A percentile compares a stretch with the other conserved stretches of the same genome.
These are phyloP conservation scores for Aythya baeri DNA, from an alignment of 2,113 vertebrate species.

Conservation along the genomic window DNA sequence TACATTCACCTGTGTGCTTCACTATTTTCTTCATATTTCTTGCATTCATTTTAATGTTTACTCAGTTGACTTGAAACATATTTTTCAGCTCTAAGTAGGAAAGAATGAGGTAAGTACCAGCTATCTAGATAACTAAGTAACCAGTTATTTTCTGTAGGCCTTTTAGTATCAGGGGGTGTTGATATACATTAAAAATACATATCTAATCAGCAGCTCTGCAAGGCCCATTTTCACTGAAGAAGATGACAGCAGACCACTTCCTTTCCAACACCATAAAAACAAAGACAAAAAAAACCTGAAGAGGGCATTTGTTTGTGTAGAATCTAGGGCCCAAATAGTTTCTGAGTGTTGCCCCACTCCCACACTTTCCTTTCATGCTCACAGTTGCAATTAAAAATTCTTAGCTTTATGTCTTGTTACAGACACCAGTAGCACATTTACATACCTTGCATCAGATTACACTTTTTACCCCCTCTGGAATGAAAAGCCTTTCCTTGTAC, in stretches of 20 bases:
- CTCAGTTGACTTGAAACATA: neutral
- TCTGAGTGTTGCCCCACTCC: neutral
- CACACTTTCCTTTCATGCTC: neutral
- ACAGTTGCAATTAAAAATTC: neutral
- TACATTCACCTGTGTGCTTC: neutral
- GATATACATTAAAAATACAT: neutral
- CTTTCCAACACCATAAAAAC: neutral
- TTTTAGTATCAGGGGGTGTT: neutral
- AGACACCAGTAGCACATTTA: neutral
- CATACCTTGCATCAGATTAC: neutral
- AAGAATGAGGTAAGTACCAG: neutral
- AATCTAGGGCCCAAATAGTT: neutral
- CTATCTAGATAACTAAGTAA: neutral
- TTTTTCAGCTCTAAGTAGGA: neutral
- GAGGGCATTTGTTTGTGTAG: neutral
- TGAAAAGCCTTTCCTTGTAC: neutral
- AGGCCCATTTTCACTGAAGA: neutral
- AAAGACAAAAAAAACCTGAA: neutral
- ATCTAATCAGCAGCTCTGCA: neutral
- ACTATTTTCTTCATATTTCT: neutral
- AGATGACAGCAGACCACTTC: neutral
- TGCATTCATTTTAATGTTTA: neutral
- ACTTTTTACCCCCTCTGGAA: accelerated
- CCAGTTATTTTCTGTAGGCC: neutral
- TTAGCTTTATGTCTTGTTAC: accelerated